These are phyloP conservation scores for Herpailurus yagouaroundi DNA, from an alignment of 2,113 vertebrate genomes.

Conservation along the genomic window DNA sequence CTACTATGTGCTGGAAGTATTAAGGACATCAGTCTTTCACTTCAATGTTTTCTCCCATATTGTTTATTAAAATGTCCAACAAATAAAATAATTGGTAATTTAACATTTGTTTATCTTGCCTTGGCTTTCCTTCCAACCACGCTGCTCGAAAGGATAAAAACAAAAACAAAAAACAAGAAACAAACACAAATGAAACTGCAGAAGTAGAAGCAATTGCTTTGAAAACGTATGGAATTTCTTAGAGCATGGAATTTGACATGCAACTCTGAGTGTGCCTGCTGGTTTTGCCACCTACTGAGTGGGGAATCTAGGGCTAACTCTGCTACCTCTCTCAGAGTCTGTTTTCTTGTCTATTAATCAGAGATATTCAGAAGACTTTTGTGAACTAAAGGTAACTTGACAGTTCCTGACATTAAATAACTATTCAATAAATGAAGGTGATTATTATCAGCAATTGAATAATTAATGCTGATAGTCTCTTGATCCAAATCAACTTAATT, in stretches of 20 bases:
- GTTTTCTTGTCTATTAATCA: background rate
- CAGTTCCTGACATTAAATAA: background rate
- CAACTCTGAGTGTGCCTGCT: background rate
- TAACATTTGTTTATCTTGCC: slow-evolving; percentile 16
- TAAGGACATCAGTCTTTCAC: background rate
- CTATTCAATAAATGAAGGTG: background rate
- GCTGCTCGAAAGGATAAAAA: background rate
- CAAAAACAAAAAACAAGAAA: background rate
- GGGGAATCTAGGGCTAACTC: background rate
- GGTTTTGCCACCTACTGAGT: background rate
- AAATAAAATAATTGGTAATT: background rate
- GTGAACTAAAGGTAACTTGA: background rate
- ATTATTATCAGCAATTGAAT: background rate
- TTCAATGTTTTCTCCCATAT: background rate
- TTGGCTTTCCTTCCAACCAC: background rate
- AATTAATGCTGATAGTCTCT: background rate
- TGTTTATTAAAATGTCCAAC: background rate
- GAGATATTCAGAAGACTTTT: background rate
- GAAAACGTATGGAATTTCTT: background rate
- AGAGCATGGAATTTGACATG: background rate
- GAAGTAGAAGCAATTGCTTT: background rate
- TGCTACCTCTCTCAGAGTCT: background rate
- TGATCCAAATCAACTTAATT: slow-evolving; percentile 34
- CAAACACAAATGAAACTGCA: background rate
- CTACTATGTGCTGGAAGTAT: background rate